Base-by-base conservation (phyloP, 1,140 invertebrate genomes). In the Microplitis demolitor region DNA sequence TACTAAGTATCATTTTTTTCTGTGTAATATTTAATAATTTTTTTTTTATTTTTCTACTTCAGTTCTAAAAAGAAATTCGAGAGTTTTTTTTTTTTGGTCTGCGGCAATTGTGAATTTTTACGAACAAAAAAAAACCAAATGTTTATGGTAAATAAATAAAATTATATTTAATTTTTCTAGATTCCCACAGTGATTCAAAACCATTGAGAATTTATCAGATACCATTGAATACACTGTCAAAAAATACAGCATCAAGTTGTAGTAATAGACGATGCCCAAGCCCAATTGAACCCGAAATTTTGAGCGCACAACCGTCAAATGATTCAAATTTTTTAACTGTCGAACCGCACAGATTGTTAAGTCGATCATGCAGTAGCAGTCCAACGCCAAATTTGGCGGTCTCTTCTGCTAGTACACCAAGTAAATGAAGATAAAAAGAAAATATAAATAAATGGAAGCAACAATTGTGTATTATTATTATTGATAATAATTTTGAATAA, bases 121-220 rank as follows among this genome's bases (percentile, higher is more conserved):
- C 2, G 24, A 24, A 24, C 24, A 24, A 2, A 24, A 24, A 24
- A 24, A 24, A 24, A 24, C 24, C 2, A 24, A 24, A 24, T 2
- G 24, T 24, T 0, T 24, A 24, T 24, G 24, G 24, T 24, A 24
- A 24, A 24, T 24, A 63, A 33, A 37, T 31, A 37, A 9, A 63
- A 63, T 24, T 11, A 11, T 50, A 39, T 14, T 37, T 16, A 4
- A 11, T 71, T 16, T 70, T 71, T 66, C 33, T 56, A 82, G 82
- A 74, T 62, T 76, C 67, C 14, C 81, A 80, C 24, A 58, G 72
- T 14, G 87, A 86, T 9, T 76, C 76, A 50, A 87, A 87, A 37
- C 89, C 89, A 4, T 87, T 89, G 75, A 84, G 89, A n/a, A 85
- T 90, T 35, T 90, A 90, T 69, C 84, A 87, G 31, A 89, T 90